Evolutionary conservation across 2,797 vertebrate genomes (phyloP).

Genomic region (Fringilla coelebs): DNA sequence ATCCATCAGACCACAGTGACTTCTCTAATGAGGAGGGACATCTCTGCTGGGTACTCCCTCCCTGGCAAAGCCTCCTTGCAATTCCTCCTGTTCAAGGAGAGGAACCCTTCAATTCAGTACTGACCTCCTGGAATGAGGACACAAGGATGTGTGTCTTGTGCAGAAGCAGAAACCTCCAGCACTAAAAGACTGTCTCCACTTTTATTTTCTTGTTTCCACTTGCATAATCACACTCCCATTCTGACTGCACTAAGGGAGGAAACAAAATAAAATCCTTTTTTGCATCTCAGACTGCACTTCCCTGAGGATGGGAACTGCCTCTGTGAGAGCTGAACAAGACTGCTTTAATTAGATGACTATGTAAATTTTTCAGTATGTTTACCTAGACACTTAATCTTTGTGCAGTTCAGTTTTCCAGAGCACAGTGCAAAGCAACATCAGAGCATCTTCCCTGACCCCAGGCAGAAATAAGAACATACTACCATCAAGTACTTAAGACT

Average conservation of each 20-base stretch:
- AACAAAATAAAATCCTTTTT: constrained; percentile 16
- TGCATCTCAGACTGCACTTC: constrained; percentile 24
- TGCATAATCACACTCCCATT: neutral
- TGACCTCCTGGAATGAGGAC: neutral
- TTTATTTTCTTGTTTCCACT: constrained; percentile 21
- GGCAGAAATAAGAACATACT: neutral
- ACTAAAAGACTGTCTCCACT: neutral
- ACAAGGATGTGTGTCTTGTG: neutral
- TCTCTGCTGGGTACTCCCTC: neutral
- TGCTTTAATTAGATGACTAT: constrained; percentile 36
- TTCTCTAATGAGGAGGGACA: neutral
- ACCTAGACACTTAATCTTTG: constrained; percentile 40
- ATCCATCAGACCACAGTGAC: neutral
- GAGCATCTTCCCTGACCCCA: constrained; percentile 20
- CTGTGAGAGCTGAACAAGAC: constrained; percentile 5
- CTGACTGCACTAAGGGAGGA: neutral
- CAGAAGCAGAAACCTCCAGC: neutral
- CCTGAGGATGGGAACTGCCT: constrained; percentile 29
- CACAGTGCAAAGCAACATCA: neutral
- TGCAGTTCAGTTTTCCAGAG: constrained; percentile 7
- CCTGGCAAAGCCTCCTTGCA: neutral
- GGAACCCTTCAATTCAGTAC: neutral
- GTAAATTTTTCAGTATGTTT: constrained; percentile 44
- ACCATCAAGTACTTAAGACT: neutral
- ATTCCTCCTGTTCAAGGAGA: neutral